phyloP scores from a whole-genome alignment of 1,140 invertebrate genomes.

The Rhynchophorus ferrugineus region DNA sequence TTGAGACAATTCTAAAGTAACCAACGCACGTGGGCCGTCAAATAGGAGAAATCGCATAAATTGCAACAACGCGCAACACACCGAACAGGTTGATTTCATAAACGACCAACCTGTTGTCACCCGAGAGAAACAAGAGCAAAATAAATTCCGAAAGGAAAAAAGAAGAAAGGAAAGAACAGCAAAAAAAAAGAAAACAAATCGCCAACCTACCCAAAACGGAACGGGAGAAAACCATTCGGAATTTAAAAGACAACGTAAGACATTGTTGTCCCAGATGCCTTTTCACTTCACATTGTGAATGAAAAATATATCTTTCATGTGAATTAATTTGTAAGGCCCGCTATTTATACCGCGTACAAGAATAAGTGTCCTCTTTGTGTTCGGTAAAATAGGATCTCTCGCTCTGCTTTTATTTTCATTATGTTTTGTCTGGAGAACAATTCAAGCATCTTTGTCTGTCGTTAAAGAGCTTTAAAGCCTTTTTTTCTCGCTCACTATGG shows the following conservation, averaged over 20 bases:
- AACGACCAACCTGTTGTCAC: too few relatives aligned
- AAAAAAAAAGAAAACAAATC: too few relatives aligned
- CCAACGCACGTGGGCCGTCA: too few relatives aligned
- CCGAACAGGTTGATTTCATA: too few relatives aligned
- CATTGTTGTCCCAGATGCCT: conserved; percentile 24
- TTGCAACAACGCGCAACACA: too few relatives aligned
- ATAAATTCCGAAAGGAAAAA: too few relatives aligned
- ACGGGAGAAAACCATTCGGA: conserved; percentile 15
- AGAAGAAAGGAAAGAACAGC: too few relatives aligned
- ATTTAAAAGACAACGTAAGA: conserved; percentile 21
- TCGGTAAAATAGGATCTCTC: conserved; percentile 21
- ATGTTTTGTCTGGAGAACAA: conserved; percentile 25
- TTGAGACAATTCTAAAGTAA: too few relatives aligned
- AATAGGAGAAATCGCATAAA: too few relatives aligned
- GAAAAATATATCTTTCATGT: conserved; percentile 26
- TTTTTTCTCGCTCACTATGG: too few relatives aligned
- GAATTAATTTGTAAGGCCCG: conserved; percentile 25
- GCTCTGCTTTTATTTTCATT: conserved; percentile 24
- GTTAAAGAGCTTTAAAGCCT: background rate
- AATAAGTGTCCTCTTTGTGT: conserved; percentile 27
- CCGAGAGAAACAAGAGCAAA: too few relatives aligned
- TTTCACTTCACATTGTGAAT: conserved; percentile 23
- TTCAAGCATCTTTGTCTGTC: conserved; percentile 12
- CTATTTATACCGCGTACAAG: conserved; percentile 26
- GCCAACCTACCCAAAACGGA: too few relatives aligned